Percentiles rank a stretch among this genome's conserved stretches.
These are phyloP conservation scores for Aphodius sticticus DNA, from an alignment of 2,888 invertebrate genomes.

Conservation along the genomic window DNA sequence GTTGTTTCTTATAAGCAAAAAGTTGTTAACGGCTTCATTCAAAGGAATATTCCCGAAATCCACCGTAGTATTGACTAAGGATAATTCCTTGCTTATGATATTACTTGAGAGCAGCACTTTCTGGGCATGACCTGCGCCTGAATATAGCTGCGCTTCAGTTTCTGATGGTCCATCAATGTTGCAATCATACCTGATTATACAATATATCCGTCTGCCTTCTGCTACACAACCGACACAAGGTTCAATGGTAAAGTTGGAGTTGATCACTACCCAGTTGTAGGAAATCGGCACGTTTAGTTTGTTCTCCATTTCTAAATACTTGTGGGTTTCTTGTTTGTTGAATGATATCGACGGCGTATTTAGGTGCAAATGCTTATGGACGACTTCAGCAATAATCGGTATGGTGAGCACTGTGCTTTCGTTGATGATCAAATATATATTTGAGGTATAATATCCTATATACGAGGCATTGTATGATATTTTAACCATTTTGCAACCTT, in stretches of 20 bases:
- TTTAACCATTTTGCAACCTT: not conserved
- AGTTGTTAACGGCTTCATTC: slow-evolving; percentile 1
- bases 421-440: slow-evolving; percentile 11
- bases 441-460: slow-evolving; percentile 7
- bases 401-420: not conserved
- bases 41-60: slow-evolving; percentile 12
- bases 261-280: slow-evolving; percentile 4
- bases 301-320: slow-evolving; percentile 4
- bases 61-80: not conserved
- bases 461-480: slow-evolving; percentile 5
- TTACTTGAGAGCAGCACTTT: not conserved
- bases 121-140: not conserved
- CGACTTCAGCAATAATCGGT: not conserved
- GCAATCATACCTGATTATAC: not conserved
- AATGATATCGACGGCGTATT: not conserved
- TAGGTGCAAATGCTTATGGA: not conserved
- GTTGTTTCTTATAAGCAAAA: not conserved
- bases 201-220: not conserved
- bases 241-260: slow-evolving; percentile 11
- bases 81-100: not conserved
- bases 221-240: not conserved
- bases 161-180: not conserved
- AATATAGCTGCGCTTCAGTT: slow-evolving; percentile 7
- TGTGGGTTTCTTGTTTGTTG: not conserved
- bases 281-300: slow-evolving; percentile 9